Evolutionary conservation across 2,113 vertebrate species (phyloP).

Genomic region (Poecile atricapillus): DNA sequence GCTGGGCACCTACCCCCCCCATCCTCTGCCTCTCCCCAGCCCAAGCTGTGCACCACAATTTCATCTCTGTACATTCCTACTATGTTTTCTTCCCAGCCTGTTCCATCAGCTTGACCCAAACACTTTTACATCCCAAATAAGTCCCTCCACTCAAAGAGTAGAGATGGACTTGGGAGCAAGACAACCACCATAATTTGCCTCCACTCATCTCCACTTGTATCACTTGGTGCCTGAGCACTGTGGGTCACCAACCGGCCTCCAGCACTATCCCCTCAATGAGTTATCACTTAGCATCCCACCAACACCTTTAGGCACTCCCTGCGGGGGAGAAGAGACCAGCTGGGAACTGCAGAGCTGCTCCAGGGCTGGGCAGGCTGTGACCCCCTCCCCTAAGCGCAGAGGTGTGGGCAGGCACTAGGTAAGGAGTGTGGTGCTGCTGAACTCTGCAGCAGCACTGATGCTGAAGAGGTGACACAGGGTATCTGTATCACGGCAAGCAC

Average conservation of each 20-base stretch:
- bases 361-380: not conserved
- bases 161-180: not conserved
- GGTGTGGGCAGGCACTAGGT: fast-evolving
- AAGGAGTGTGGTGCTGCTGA: not conserved
- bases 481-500: fast-evolving
- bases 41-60: not conserved
- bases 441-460: not conserved
- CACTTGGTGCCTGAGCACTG: not conserved
- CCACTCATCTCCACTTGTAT: not conserved
- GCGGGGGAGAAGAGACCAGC: not conserved
- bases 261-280: not conserved
- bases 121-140: fast-evolving
- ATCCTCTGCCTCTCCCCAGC: not conserved
- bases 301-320: not conserved
- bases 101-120: not conserved
- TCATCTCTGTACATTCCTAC: fast-evolving
- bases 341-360: not conserved
- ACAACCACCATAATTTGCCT: fast-evolving
- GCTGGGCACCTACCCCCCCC: fast-evolving
- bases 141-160: fast-evolving
- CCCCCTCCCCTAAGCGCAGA: not conserved
- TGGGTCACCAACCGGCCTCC: not conserved
- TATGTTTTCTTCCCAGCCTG: not conserved
- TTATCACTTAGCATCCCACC: fast-evolving
- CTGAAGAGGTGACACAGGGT: not conserved